Evolutionary conservation across 2,888 invertebrate genomes (phyloP).

Genomic region (Apocheima hispidaria): DNA sequence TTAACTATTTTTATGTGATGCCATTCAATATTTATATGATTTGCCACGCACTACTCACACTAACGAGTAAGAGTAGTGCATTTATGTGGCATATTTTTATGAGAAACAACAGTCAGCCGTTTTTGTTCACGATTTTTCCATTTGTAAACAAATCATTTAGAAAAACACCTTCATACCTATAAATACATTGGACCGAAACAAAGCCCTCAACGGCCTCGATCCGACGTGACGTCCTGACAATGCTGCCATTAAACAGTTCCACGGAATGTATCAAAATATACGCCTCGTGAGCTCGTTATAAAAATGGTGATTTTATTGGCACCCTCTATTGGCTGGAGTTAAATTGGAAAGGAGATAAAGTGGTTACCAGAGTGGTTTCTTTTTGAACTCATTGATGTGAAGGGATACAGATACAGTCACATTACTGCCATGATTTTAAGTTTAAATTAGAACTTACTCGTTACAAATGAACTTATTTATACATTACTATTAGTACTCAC

Average conservation of each 20-base stretch:
- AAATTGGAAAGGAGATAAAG: conserved; percentile 46
- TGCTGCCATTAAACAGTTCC: conserved; percentile 57
- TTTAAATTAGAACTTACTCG: too few relatives aligned
- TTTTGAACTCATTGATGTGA: conserved; percentile 1
- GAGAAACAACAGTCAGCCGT: too few relatives aligned
- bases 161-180: too few relatives aligned
- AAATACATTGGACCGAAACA: conserved; percentile 38
- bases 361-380: conserved; percentile 22
- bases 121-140: too few relatives aligned
- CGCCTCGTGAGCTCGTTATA: conserved; percentile 65
- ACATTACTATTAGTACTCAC: too few relatives aligned
- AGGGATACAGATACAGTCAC: neutral
- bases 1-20: too few relatives aligned
- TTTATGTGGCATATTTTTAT: too few relatives aligned
- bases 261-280: conserved; percentile 42
- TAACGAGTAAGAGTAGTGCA: too few relatives aligned
- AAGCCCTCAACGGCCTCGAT: conserved; percentile 57
- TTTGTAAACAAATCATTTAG: neutral
- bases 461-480: too few relatives aligned
- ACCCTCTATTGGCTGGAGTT: conserved; percentile 29
- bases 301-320: conserved; percentile 71
- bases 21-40: too few relatives aligned
- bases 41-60: too few relatives aligned
- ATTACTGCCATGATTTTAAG: too few relatives aligned
- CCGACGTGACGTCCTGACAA: conserved; percentile 58